Evolutionary conservation across 2,888 invertebrate species (phyloP).

Genomic region (Euphydryas editha): DNA sequence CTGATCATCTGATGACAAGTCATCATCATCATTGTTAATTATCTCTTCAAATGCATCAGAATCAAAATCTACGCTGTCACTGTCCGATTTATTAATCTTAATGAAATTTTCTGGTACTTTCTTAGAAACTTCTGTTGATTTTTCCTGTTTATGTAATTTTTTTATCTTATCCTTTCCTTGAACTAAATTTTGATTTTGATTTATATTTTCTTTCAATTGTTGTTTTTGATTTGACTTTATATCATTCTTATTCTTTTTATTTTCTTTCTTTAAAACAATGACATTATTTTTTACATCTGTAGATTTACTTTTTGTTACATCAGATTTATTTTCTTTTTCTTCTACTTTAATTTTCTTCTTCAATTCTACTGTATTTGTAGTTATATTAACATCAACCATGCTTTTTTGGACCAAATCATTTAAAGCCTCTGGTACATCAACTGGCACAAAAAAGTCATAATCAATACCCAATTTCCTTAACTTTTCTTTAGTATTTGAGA

Average conservation of each 20-base stretch:
- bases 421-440: constrained; percentile 72
- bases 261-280: constrained; percentile 31
- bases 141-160: constrained; percentile 55
- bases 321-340: constrained; percentile 36
- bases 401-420: constrained; percentile 41
- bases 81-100: constrained; percentile 46
- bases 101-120: constrained; percentile 62
- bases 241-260: constrained; percentile 20
- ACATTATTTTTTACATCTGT: constrained; percentile 21
- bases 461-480: constrained; percentile 77
- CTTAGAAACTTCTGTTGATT: constrained; percentile 53
- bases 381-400: constrained; percentile 25
- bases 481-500: constrained; percentile 74
- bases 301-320: constrained; percentile 33
- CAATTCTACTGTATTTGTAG: constrained; percentile 34
- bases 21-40: constrained; percentile 55
- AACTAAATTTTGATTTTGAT: constrained; percentile 24
- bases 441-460: constrained; percentile 79
- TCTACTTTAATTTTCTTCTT: constrained; percentile 43
- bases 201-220: constrained; percentile 7
- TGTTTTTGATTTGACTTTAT: constrained; percentile 18
- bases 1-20: constrained; percentile 45
- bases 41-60: constrained; percentile 72
- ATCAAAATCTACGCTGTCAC: constrained; percentile 62
- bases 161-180: constrained; percentile 44